Evolutionary conservation across 2,113 vertebrate genomes (phyloP).

Genomic region (Ameiurus melas): DNA sequence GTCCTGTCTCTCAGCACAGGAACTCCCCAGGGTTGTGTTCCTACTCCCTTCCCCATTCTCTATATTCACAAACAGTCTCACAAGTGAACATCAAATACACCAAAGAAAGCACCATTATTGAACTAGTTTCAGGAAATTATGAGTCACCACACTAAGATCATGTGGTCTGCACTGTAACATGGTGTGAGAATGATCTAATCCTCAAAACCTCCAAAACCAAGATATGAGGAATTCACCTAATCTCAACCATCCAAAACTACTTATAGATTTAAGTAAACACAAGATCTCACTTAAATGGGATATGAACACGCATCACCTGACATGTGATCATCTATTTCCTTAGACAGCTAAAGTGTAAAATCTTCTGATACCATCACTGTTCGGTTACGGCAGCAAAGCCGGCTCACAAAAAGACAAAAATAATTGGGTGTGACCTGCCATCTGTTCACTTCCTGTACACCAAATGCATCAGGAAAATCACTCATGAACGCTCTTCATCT

Average conservation of each 20-base stretch:
- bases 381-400: not conserved
- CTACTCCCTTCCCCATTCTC: not conserved
- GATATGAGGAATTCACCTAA: not conserved
- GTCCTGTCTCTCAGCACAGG: not conserved
- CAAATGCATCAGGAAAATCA: not conserved
- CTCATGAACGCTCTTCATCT: not conserved
- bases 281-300: not conserved
- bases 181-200: not conserved
- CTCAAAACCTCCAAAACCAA: conserved; percentile 5
- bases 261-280: not conserved
- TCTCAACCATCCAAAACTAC: not conserved
- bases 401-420: not conserved
- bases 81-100: not conserved
- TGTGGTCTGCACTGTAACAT: not conserved
- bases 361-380: not conserved
- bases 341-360: not conserved
- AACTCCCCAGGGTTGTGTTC: not conserved
- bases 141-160: not conserved
- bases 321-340: not conserved
- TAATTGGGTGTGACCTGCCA: not conserved
- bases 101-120: not conserved
- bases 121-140: not conserved
- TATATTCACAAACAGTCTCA: not conserved
- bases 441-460: not conserved
- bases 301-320: not conserved